Base-by-base conservation (phyloP, 2,888 invertebrate genomes). In the Colostygia pectinataria region DNA sequence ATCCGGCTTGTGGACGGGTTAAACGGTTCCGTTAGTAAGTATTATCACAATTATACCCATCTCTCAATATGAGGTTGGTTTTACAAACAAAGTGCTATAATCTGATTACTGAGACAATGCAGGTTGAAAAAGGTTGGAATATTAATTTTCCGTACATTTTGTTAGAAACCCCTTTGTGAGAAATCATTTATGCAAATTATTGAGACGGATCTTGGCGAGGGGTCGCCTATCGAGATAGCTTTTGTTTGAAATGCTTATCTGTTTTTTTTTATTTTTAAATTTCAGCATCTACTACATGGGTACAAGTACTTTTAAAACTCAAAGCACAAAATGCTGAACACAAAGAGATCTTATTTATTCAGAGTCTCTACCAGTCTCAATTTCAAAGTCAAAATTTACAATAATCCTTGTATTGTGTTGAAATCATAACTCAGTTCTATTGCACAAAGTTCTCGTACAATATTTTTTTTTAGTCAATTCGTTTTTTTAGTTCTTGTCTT, bases 31-130 rank as follows among this genome's bases (percentile, higher is more conserved):
- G 32, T 24, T 27, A 12, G 9, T 12, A 18, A 18, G 31, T 25
- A 45, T 34, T 33, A 25, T 13, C 29, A 18, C 6, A 47, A 40
- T 33, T 39, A 40, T 46, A 33, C 40, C 23, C 9, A 31, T 31
- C 23, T 42, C 25, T 42, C 15, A 42, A 33, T 18, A 42, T 14
- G 13, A 36, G 14, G 62, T 36, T 43, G 36, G 14, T 43, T 28
- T 27, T n/a, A 39, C 24, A 65, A 72, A 67, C 58, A 67, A 68
- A n/a, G 57, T 59, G 36, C 56, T 55, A 55, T 64, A 68, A 71
- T 68, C 66, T 59, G 65, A 68, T 71, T 66, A 66, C 24, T 43
- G 53, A 55, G 60, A 63, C 63, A 68, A 65, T 66, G 62, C 68
- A 59, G 64, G 59, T 62, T 61, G 55, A 59, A 63, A 52, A 57